These are phyloP conservation scores for Noctua janthina DNA, from an alignment of 2,888 invertebrate species.

Conservation along the genomic window DNA sequence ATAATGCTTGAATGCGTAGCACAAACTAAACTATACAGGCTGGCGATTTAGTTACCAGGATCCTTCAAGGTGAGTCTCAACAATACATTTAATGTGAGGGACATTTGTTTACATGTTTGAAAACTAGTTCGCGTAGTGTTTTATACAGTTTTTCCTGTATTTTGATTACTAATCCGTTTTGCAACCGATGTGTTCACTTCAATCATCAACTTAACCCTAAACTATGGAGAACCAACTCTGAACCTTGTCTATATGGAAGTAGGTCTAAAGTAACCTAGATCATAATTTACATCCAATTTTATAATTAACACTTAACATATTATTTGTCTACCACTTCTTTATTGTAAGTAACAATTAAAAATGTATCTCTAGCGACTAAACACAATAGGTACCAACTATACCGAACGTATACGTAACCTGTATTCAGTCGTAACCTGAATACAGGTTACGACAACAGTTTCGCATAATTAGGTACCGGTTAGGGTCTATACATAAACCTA, in stretches of 20 bases:
- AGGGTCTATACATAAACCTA: background rate
- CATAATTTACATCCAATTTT: too few species aligned
- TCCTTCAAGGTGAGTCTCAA: too few species aligned
- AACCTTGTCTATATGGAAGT: too few species aligned
- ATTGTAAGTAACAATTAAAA: background rate
- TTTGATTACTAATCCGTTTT: background rate
- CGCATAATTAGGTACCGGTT: constrained; percentile 6
- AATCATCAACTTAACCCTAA: too few species aligned
- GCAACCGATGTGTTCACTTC: background rate
- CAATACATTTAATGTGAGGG: too few species aligned
- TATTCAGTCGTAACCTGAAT: background rate
- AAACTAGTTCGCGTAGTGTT: background rate
- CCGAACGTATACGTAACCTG: too few species aligned
- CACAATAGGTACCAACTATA: background rate
- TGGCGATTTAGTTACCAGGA: background rate
- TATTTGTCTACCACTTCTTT: too few species aligned
- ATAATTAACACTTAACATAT: too few species aligned
- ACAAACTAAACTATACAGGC: background rate
- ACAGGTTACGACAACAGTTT: background rate
- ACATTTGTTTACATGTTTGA: background rate
- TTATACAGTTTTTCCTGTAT: constrained; percentile 16
- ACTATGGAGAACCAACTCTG: too few species aligned
- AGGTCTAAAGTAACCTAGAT: too few species aligned
- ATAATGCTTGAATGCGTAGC: background rate
- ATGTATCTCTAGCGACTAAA: background rate